A percentile compares a stretch with the other conserved stretches of the same genome.
phyloP scores from a whole-genome alignment of 2,797 vertebrate species.

The Coregonus ussuriensis region DNA sequence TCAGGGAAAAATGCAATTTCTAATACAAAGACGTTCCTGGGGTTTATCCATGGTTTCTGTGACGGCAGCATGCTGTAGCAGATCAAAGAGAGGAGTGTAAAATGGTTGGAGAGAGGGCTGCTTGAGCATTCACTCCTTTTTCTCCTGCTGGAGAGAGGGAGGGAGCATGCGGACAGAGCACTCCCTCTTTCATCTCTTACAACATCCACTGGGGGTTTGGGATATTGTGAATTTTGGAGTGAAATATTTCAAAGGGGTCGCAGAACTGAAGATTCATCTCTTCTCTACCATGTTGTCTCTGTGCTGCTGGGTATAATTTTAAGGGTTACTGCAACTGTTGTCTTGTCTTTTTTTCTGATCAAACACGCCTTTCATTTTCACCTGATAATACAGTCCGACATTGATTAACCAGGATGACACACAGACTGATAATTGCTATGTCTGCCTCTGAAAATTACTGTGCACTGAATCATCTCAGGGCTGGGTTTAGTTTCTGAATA shows the following conservation, averaged over 20 bases:
- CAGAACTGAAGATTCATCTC: conserved; percentile 30
- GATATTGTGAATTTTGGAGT: conserved; percentile 76
- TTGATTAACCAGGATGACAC: conserved; percentile 43
- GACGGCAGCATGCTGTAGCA: conserved; percentile 59
- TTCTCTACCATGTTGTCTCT: conserved; percentile 35
- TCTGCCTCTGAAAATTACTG: not conserved
- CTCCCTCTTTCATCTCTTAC: conserved; percentile 77
- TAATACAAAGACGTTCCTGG: conserved; percentile 61
- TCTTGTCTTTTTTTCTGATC: conserved; percentile 45
- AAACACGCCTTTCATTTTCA: conserved; percentile 39
- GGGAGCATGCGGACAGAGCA: conserved; percentile 46
- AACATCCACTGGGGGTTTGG: conserved; percentile 74
- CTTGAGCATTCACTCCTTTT: conserved; percentile 75
- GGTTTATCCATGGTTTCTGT: conserved; percentile 62
- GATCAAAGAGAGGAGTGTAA: conserved; percentile 74
- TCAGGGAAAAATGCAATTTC: conserved; percentile 20
- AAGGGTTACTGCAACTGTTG: conserved; percentile 47
- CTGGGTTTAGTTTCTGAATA: not conserved
- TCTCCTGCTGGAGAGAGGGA: conserved; percentile 46
- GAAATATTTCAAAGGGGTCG: conserved; percentile 75
- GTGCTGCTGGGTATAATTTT: conserved; percentile 39
- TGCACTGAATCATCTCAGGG: not conserved
- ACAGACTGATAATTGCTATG: not conserved
- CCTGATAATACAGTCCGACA: conserved; percentile 37
- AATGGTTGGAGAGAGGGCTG: conserved; percentile 74